Base-by-base conservation (phyloP, 1,140 invertebrate genomes). In the Helicoverpa armigera region DNA sequence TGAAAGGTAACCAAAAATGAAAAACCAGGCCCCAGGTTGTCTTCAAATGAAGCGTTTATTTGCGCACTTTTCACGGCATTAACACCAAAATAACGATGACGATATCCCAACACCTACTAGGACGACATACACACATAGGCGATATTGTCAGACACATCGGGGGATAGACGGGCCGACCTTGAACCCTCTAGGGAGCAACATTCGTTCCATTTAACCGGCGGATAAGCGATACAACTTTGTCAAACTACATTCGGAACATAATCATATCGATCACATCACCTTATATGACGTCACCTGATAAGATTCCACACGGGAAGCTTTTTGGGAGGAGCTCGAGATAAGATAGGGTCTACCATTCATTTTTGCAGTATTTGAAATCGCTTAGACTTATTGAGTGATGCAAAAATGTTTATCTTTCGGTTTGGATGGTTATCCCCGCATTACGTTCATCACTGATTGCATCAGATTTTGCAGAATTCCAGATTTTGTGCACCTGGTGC, bases 91-190 rank as follows among this genome's bases (percentile, higher is more conserved):
- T 43, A 50, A 1, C 16, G 72, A 18, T 76, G 74, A 63, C 74
- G 60, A 29, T 75, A 35, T 16, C 13, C 3, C 54, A 2, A 56
- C 43, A 69, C 14, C 35, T 29, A 29, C 18, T 61, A 13, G 23
- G 11, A 61, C 18, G 11, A 23, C 7, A 13, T 31, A 29, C 18
- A 80, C 43, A 60, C 13, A 61, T 13, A 16, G 48, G 43, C 56
- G 16, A 48, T 74, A 78, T 78, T 60, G 70, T 23, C 69, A 82
- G 79, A 81, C 67, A 35, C 80, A 63, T 67, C 61, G 50, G 77
- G 82, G 77, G 82, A 80, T 67, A 80, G 77, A 58, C 48, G 51
- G 56, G 12, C 7, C 60, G 80, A 16, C 84, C 84, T 85, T 83
- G 84, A 85, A 85, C 82, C 61, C 80, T 67, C 53, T 7, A 2